Evolutionary conservation across 2,113 vertebrate species (phyloP).

Genomic region (Antechinus flavipes): DNA sequence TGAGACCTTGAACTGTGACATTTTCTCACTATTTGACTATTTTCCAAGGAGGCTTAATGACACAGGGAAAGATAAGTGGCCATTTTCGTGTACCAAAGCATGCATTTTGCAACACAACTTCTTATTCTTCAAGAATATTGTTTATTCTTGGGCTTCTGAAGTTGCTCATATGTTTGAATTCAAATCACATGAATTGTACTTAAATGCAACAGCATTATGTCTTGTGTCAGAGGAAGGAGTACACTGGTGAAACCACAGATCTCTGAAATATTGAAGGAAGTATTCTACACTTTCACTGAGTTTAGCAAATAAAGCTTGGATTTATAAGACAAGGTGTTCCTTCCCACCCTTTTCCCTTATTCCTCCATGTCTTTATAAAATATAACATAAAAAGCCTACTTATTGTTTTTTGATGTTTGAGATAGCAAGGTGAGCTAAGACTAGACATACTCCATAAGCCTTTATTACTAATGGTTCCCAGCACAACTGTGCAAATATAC

Average conservation of each 20-base stretch:
- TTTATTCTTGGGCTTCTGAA: not conserved
- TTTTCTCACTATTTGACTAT: constrained; percentile 8
- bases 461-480: not conserved
- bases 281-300: not conserved
- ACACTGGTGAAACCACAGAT: constrained; percentile 2
- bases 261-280: not conserved
- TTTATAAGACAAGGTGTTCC: not conserved
- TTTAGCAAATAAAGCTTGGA: not conserved
- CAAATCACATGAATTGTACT: not conserved
- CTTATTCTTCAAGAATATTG: not conserved
- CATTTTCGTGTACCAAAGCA: not conserved
- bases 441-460: not conserved
- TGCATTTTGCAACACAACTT: not conserved
- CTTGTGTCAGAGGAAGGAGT: not conserved
- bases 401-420: not conserved
- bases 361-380: not conserved
- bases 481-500: not conserved
- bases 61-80: not conserved
- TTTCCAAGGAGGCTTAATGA: not conserved
- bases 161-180: not conserved
- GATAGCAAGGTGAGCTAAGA: not conserved
- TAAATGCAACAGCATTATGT: not conserved
- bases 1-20: constrained; percentile 67
- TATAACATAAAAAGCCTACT: rapidly evolving
- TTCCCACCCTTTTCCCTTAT: not conserved